A percentile compares a stretch with the other conserved stretches of the same genome.
These are phyloP conservation scores for Clepsis dumicolana DNA, from an alignment of 2,888 invertebrate species.

Conservation along the genomic window DNA sequence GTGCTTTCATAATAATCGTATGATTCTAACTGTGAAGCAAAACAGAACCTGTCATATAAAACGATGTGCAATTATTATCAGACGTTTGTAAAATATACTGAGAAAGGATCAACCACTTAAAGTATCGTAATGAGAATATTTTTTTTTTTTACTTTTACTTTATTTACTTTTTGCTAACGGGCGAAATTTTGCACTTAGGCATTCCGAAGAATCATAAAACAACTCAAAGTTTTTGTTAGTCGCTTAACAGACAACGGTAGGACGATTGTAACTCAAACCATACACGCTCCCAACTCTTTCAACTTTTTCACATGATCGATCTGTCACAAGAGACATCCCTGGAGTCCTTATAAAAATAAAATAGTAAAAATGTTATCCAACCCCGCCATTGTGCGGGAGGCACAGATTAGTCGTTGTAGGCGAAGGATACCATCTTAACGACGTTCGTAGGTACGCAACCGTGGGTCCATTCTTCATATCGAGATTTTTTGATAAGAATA, in stretches of 20 bases:
- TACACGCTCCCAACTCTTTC: conserved; percentile 33
- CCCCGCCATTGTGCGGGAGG: conserved; percentile 72
- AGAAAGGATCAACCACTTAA: not conserved
- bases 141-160: not conserved
- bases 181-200: too few relatives aligned
- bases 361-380: conserved; percentile 78
- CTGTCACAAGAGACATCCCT: conserved; percentile 74
- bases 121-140: not conserved
- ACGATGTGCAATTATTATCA: conserved; percentile 4
- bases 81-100: not conserved
- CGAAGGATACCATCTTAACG: conserved; percentile 83
- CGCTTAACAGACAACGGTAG: conserved; percentile 38
- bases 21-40: conserved; percentile 22
- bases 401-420: conserved; percentile 78
- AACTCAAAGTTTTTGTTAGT: too few relatives aligned
- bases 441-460: conserved; percentile 65
- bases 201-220: too few relatives aligned
- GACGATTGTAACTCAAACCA: conserved; percentile 32
- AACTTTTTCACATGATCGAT: conserved; percentile 60
- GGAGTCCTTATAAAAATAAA: conserved; percentile 69
- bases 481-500: conserved; percentile 80
- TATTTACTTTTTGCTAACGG: not conserved
- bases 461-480: conserved; percentile 75
- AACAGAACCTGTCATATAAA: conserved; percentile 1
- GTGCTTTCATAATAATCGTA: conserved; percentile 5